These are phyloP conservation scores for Apteryx owenii DNA, from an alignment of 2,113 vertebrate genomes.

Conservation along the genomic window DNA sequence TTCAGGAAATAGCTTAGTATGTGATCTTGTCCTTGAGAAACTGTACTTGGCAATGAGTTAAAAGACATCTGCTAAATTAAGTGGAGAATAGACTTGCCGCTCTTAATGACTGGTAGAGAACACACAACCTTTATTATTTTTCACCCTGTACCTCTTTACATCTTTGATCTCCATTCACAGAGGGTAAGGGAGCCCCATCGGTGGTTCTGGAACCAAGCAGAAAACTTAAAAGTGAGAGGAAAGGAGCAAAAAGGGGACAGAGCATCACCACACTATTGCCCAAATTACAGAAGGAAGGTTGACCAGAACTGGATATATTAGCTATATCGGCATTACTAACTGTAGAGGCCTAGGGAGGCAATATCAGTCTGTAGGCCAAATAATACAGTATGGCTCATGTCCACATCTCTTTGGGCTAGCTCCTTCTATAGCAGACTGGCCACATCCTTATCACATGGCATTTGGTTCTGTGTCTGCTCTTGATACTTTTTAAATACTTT, in stretches of 20 bases:
- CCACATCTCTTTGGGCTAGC: not conserved
- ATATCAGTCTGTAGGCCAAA: not conserved
- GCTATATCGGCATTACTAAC: not conserved
- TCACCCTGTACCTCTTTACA: not conserved
- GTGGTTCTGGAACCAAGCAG: not conserved
- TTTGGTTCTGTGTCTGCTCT: not conserved
- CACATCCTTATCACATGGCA: not conserved
- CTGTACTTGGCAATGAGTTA: not conserved
- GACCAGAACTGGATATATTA: not conserved
- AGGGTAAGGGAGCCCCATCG: not conserved
- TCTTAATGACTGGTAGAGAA: not conserved
- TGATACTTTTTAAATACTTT: not conserved
- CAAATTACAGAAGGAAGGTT: not conserved
- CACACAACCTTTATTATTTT: not conserved
- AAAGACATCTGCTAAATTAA: not conserved
- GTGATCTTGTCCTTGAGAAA: not conserved
- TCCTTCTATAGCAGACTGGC: not conserved
- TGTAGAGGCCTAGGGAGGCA: fast-evolving
- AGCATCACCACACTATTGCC: not conserved
- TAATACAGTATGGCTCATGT: not conserved
- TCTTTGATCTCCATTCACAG: not conserved
- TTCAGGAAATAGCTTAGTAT: not conserved
- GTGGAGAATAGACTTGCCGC: not conserved
- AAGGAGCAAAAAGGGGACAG: not conserved
- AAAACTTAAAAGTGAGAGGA: not conserved